Percentiles rank a stretch among this genome's conserved stretches.
These are phyloP conservation scores for Enhydra lutris DNA, from an alignment of 2,113 vertebrate genomes.

Conservation along the genomic window DNA sequence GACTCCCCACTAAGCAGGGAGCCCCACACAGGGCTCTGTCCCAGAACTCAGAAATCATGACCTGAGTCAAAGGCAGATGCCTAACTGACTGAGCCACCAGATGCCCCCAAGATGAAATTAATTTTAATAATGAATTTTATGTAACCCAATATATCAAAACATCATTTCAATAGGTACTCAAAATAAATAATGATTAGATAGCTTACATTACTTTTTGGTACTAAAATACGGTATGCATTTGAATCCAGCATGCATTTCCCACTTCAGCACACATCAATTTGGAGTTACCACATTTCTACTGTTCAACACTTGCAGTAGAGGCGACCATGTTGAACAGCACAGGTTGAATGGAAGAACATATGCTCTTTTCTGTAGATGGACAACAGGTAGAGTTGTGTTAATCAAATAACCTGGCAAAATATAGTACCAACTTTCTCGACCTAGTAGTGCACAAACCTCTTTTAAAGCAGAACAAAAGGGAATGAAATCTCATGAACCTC, in stretches of 20 bases:
- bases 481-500: neutral
- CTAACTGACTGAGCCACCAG: neutral
- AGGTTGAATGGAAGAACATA: neutral
- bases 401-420: neutral
- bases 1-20: neutral
- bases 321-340: neutral
- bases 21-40: neutral
- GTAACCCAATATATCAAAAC: neutral
- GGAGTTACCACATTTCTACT: neutral
- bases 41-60: neutral
- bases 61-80: neutral
- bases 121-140: conserved; percentile 15
- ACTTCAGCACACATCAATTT: neutral
- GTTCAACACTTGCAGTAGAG: neutral
- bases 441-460: neutral
- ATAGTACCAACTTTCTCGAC: neutral
- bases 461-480: neutral
- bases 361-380: neutral
- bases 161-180: neutral
- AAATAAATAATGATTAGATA: neutral
- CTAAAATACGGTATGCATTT: neutral
- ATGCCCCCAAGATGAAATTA: neutral
- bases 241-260: neutral
- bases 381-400: neutral
- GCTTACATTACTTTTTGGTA: neutral